Conservation (phyloP, 2,888 invertebrate species). For the Eupithecia dodoneata region DNA sequence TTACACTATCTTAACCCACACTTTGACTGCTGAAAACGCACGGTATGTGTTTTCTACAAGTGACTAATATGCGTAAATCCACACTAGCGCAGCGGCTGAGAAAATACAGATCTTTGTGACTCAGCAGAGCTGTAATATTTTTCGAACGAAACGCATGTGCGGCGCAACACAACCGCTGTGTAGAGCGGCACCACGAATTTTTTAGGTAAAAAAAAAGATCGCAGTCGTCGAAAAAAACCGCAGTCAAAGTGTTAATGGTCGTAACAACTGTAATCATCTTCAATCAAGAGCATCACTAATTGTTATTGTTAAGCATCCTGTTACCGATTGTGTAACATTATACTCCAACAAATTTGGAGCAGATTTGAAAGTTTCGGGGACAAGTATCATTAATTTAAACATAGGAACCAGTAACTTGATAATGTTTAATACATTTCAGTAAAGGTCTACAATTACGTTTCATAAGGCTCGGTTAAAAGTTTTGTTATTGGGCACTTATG, state of each 20-base stretch:
- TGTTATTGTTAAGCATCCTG: conserved; percentile 8
- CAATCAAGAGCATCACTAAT: not conserved
- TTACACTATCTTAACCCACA: not conserved
- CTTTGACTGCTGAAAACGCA: no score
- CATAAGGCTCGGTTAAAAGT: not conserved
- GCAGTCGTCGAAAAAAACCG: no score
- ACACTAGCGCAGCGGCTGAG: no score
- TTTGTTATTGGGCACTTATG: not conserved
- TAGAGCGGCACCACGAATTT: no score
- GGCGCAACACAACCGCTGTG: no score
- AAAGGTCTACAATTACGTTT: not conserved
- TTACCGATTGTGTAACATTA: conserved; percentile 5
- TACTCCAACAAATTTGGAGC: conserved; percentile 7
- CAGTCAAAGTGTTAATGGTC: no score
- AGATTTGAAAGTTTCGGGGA: conserved; percentile 6
- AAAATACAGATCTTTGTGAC: no score
- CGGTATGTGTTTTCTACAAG: no score
- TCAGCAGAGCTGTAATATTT: no score
- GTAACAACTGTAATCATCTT: not conserved
- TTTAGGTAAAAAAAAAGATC: no score
- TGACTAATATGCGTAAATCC: no score
- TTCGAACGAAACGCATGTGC: no score
- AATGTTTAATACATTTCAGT: not conserved
- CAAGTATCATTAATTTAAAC: conserved; percentile 18
- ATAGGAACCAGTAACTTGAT: conserved; percentile 10